Evolutionary conservation across 2,797 vertebrate species (phyloP).

Genomic region (Onychomys torridus): DNA sequence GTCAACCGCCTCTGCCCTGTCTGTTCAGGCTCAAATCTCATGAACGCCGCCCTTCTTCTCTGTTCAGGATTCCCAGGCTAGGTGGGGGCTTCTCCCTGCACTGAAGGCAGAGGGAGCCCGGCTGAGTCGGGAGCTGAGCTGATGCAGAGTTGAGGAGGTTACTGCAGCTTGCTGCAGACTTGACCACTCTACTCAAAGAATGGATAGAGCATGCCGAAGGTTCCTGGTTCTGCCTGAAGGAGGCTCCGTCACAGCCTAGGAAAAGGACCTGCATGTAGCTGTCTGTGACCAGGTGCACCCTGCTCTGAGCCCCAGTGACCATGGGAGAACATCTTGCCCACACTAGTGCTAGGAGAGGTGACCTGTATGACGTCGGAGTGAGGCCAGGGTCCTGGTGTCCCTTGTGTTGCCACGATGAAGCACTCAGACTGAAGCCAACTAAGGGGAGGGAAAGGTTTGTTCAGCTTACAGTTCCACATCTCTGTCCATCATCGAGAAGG

Average conservation of each 20-base stretch:
- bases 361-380: neutral
- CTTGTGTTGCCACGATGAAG: neutral
- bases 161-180: neutral
- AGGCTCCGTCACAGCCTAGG: neutral
- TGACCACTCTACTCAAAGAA: neutral
- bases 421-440: neutral
- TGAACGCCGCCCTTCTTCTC: neutral
- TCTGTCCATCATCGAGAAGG: neutral
- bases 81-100: neutral
- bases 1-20: neutral
- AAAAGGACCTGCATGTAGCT: neutral
- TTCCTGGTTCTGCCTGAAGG: fast-evolving
- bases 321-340: neutral
- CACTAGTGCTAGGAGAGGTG: neutral
- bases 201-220: neutral
- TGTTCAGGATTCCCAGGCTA: neutral
- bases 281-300: neutral
- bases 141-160: neutral
- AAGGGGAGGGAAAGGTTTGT: neutral
- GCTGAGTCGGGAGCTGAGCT: neutral
- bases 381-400: neutral
- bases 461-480: neutral
- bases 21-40: neutral
- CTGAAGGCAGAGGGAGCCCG: fast-evolving
- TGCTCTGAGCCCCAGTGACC: neutral